Percentiles rank a stretch among this genome's conserved stretches.
These are phyloP conservation scores for Oncorhynchus nerka DNA, from an alignment of 2,113 vertebrate species.

Conservation along the genomic window DNA sequence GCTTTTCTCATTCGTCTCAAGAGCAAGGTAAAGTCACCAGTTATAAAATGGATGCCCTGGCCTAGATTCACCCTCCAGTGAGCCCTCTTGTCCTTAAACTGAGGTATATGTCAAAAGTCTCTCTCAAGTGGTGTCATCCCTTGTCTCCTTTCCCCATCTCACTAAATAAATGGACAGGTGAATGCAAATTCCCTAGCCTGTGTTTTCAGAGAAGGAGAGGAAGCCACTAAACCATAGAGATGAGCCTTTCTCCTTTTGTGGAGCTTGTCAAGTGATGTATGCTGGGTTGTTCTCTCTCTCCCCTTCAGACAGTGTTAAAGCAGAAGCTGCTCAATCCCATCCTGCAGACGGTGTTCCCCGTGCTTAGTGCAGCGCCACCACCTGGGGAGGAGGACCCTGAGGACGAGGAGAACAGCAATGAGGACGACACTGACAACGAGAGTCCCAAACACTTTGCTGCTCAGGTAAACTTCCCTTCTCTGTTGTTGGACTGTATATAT, in stretches of 20 bases:
- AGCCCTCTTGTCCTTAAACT: no score
- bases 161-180: no score
- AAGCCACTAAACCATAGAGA: neutral
- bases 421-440: constrained; percentile 68
- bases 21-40: constrained; percentile 69
- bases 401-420: constrained; percentile 73
- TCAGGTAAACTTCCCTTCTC: constrained; percentile 68
- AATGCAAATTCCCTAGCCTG: neutral
- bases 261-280: neutral
- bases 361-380: constrained; percentile 77
- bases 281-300: neutral
- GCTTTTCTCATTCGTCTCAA: constrained; percentile 83
- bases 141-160: no score
- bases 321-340: constrained; percentile 80
- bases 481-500: no score
- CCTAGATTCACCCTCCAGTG: no score
- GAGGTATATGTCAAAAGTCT: no score
- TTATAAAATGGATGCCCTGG: constrained; percentile 1
- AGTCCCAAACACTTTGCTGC: constrained; percentile 85
- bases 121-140: no score
- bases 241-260: constrained; percentile 58
- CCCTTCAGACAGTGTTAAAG: constrained; percentile 78
- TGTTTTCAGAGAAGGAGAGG: neutral
- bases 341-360: constrained; percentile 80
- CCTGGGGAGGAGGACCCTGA: constrained; percentile 83